These are phyloP conservation scores for Tamandua tetradactyla DNA, from an alignment of 2,797 vertebrate species.

Conservation along the genomic window DNA sequence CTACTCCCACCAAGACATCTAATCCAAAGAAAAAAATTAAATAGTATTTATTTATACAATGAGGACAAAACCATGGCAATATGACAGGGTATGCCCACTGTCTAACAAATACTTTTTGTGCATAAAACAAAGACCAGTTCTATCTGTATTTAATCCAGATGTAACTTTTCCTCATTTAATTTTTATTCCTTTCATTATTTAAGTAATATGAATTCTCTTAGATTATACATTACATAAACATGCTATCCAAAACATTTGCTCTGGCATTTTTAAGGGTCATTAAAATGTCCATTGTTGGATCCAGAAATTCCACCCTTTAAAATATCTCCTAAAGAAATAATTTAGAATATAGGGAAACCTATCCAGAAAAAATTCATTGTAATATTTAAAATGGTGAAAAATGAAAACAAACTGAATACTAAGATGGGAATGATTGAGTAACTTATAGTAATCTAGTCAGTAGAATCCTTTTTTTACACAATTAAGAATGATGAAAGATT, in stretches of 20 bases:
- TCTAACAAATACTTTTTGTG: neutral
- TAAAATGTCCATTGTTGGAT: slow-evolving; percentile 36
- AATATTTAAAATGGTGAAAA: slow-evolving; percentile 52
- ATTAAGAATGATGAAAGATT: slow-evolving; percentile 28
- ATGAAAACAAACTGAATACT: slow-evolving; percentile 21
- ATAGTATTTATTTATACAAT: neutral
- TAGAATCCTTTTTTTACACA: slow-evolving; percentile 16
- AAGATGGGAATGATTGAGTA: neutral
- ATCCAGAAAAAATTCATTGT: slow-evolving; percentile 26
- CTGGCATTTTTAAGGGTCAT: neutral
- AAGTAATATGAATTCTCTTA: slow-evolving; percentile 33
- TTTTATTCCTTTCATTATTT: slow-evolving; percentile 26
- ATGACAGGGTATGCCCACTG: neutral
- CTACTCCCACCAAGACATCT: neutral
- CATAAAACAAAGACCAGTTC: slow-evolving; percentile 40
- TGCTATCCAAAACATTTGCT: slow-evolving; percentile 31
- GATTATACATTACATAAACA: slow-evolving; percentile 25
- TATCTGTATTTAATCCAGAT: neutral
- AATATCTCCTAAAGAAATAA: slow-evolving; percentile 45
- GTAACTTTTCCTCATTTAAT: slow-evolving; percentile 40
- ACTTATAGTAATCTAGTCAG: slow-evolving; percentile 2
- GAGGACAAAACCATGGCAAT: neutral
- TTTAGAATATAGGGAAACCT: slow-evolving; percentile 42
- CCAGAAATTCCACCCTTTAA: slow-evolving; percentile 44
- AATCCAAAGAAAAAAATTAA: slow-evolving; percentile 51